Percentiles rank a stretch among this genome's conserved stretches.
phyloP scores from a whole-genome alignment of 2,797 vertebrate species.

The Lates japonicus region DNA sequence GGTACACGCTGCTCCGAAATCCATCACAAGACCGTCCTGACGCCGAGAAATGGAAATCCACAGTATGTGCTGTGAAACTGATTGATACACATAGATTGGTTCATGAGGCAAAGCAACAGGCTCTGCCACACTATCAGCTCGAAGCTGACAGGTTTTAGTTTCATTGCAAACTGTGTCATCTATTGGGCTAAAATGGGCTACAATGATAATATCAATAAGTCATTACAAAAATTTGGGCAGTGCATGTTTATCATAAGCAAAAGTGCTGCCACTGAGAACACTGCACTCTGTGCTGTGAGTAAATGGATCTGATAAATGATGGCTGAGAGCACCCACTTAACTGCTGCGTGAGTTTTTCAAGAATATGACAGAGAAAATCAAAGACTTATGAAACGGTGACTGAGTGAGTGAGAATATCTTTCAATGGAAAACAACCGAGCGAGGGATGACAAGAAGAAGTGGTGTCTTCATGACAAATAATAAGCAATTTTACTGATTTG shows the following conservation, averaged over 20 bases:
- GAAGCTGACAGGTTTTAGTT: slow-evolving; percentile 10
- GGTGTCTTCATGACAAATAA: neutral
- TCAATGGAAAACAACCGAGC: neutral
- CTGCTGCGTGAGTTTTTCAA: neutral
- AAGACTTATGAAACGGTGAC: neutral
- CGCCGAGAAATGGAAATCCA: slow-evolving; percentile 30
- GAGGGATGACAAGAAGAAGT: neutral
- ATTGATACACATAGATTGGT: slow-evolving; percentile 1
- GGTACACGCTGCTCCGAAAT: slow-evolving; percentile 42
- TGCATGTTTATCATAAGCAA: slow-evolving; percentile 17
- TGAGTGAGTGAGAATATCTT: neutral
- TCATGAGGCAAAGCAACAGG: neutral
- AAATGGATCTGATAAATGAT: slow-evolving; percentile 5
- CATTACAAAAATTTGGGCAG: neutral
- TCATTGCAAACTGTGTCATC: slow-evolving; percentile 8
- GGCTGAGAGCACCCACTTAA: neutral
- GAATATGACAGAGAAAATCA: neutral
- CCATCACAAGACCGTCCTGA: slow-evolving; percentile 12
- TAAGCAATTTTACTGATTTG: neutral
- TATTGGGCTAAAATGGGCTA: neutral
- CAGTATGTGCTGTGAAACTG: slow-evolving; percentile 16
- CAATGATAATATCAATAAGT: slow-evolving; percentile 8
- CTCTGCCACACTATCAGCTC: neutral
- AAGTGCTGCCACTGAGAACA: neutral
- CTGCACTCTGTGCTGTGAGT: slow-evolving; percentile 9